Percentiles rank a stretch among this genome's conserved stretches.
Conservation (phyloP, 2,888 invertebrate genomes). For the Belgica antarctica region DNA sequence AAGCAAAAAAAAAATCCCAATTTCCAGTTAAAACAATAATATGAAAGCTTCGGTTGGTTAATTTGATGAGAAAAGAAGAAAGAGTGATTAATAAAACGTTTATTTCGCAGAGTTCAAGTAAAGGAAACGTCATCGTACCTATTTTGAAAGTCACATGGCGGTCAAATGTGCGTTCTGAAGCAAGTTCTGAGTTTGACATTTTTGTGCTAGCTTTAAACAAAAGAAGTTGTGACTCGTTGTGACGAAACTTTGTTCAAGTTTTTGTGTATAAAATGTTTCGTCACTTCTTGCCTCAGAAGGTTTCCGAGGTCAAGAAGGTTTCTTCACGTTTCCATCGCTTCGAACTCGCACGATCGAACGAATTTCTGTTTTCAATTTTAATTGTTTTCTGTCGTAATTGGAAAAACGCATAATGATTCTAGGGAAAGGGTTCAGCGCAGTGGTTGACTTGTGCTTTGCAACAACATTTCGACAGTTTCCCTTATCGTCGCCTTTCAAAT, state of each 20-base stretch:
- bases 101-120: neutral
- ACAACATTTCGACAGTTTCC: neutral
- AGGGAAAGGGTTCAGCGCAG: conserved; percentile 44
- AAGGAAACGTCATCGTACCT: neutral
- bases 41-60: neutral
- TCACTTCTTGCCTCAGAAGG: no score
- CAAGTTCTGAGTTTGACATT: no score
- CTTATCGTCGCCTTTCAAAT: neutral
- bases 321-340: no score
- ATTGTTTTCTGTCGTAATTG: conserved; percentile 14
- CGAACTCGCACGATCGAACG: no score
- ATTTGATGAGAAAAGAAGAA: neutral
- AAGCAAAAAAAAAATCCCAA: conserved; percentile 6
- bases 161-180: no score
- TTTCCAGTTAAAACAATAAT: conserved; percentile 3
- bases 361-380: no score
- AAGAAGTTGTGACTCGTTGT: no score
- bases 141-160: no score
- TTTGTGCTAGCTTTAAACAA: no score
- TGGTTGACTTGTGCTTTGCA: conserved; percentile 45
- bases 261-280: no score
- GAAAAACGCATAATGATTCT: conserved; percentile 47
- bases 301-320: no score
- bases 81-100: neutral
- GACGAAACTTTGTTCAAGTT: no score